Evolutionary conservation across 2,888 invertebrate genomes (phyloP).

Genomic region (Linnaemya vulpina): DNA sequence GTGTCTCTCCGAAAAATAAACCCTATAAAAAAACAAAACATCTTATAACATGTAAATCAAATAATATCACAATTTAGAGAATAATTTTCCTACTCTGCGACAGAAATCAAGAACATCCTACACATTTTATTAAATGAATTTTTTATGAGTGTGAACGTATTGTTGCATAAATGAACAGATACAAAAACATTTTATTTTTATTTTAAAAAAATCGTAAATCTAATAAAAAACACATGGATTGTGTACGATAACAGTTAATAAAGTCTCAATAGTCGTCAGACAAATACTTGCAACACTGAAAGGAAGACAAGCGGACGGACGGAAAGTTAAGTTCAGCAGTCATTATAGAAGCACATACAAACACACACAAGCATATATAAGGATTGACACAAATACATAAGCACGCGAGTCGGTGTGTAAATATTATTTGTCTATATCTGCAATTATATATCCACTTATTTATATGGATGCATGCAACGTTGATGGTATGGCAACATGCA

Average conservation of each 20-base stretch:
- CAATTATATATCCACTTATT: constrained; percentile 11
- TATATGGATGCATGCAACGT: constrained; percentile 48
- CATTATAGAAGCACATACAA: constrained; percentile 17
- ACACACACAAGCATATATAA: too few species aligned
- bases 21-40: not conserved
- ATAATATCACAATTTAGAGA: constrained; percentile 63
- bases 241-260: constrained; percentile 71
- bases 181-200: not conserved
- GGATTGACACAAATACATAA: not conserved
- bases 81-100: constrained; percentile 50
- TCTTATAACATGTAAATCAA: constrained; percentile 52
- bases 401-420: not conserved
- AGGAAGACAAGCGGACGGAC: not conserved
- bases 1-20: too few species aligned
- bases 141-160: constrained; percentile 27
- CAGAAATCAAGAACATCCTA: constrained; percentile 32
- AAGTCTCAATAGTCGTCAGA: constrained; percentile 53
- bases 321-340: constrained; percentile 50
- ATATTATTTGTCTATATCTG: not conserved
- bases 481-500: constrained; percentile 66
- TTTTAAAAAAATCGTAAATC: constrained; percentile 59
- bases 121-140: constrained; percentile 56
- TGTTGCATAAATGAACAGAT: constrained; percentile 35
- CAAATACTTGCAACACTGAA: not conserved
- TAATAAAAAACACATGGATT: constrained; percentile 70